These are phyloP conservation scores for Enteromius fasciolatus DNA, from an alignment of 2,797 vertebrate genomes.

Conservation along the genomic window DNA sequence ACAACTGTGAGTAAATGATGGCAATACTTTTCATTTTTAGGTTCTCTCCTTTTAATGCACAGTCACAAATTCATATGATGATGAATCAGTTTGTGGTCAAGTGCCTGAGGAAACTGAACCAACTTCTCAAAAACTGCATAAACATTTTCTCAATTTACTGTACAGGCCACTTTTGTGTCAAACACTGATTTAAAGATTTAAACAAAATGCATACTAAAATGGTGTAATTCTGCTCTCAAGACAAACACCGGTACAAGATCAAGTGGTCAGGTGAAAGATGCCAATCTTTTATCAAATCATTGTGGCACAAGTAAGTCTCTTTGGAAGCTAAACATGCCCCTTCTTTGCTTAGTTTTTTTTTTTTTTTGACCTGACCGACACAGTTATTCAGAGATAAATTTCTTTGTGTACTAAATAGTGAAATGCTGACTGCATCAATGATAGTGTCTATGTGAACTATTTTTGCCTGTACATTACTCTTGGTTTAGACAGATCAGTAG, in stretches of 20 bases:
- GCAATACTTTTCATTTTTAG: background rate
- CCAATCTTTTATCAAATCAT: slow-evolving; percentile 7
- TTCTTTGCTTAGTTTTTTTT: background rate
- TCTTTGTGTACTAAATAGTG: slow-evolving; percentile 73
- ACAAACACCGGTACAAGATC: background rate
- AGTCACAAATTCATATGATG: background rate
- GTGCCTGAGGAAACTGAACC: background rate
- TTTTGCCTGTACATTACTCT: background rate
- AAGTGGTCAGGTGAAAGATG: slow-evolving; percentile 5
- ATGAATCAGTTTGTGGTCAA: background rate
- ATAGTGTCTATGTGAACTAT: background rate
- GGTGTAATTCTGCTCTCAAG: background rate
- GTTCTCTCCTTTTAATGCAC: background rate
- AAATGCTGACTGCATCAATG: slow-evolving; percentile 31
- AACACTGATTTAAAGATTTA: background rate
- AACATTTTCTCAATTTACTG: background rate
- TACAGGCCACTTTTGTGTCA: slow-evolving; percentile 2
- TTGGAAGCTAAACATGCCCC: background rate
- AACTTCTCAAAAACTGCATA: background rate
- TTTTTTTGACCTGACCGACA: slow-evolving; percentile 52
- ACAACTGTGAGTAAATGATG: background rate
- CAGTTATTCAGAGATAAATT: slow-evolving; percentile 15
- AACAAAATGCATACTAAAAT: background rate
- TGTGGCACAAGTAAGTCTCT: background rate
- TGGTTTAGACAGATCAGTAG: background rate